A percentile compares a stretch with the other conserved stretches of the same genome.
Conservation (phyloP, 2,888 invertebrate species). For the Sceliomorpha sp. region DNA sequence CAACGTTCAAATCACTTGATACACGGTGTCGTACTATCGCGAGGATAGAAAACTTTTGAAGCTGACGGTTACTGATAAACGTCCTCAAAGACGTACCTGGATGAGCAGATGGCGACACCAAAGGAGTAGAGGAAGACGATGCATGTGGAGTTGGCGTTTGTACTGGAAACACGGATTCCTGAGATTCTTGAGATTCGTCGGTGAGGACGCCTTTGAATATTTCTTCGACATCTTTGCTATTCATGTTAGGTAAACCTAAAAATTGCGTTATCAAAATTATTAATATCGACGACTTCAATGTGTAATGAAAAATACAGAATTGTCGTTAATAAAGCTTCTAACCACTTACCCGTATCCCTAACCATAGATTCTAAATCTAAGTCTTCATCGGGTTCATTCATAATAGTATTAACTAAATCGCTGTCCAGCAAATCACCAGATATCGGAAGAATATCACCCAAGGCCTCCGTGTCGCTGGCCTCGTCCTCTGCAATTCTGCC, state of each 20-base stretch:
- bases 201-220: conserved; percentile 94
- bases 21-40: no score
- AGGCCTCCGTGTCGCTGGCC: conserved; percentile 83
- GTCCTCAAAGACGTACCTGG: no score
- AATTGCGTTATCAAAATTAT: conserved; percentile 38
- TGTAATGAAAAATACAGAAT: no score
- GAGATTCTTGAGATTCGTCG: conserved; percentile 90
- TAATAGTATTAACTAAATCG: conserved; percentile 85
- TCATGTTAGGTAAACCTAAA: conserved; percentile 88
- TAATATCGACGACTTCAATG: no score
- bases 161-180: conserved; percentile 84
- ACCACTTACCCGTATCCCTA: conserved; percentile 81
- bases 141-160: conserved; percentile 71
- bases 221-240: conserved; percentile 94
- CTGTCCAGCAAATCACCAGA: conserved; percentile 85
- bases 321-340: neutral
- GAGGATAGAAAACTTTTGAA: no score
- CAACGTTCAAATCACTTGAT: no score
- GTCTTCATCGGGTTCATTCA: conserved; percentile 84
- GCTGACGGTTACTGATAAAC: no score
- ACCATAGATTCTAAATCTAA: conserved; percentile 87
- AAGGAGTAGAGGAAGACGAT: conserved; percentile 72
- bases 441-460: conserved; percentile 85
- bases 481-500: conserved; percentile 69
- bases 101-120: conserved; percentile 78